Percentiles rank a stretch among this genome's conserved stretches.
These are phyloP conservation scores for Mustelus asterias DNA, from an alignment of 2,113 vertebrate genomes.

Conservation along the genomic window DNA sequence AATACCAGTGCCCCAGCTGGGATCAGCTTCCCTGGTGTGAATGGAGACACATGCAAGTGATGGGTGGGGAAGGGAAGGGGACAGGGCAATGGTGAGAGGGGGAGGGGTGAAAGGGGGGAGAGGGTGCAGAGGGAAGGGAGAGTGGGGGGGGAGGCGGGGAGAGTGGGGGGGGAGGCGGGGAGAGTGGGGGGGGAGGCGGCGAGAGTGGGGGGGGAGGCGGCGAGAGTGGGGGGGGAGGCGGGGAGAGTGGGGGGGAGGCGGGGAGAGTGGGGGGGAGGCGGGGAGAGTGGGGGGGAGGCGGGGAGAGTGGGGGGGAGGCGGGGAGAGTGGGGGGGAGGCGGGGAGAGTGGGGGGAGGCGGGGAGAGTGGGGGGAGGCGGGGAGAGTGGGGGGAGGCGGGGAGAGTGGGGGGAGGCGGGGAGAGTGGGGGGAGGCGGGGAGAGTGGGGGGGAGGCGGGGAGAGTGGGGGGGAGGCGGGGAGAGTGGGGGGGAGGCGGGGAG, in stretches of 20 bases:
- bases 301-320: fast-evolving
- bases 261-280: not conserved
- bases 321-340: no score
- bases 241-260: not conserved
- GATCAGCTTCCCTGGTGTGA: not conserved
- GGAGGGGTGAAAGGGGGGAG: not conserved
- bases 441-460: not conserved
- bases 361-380: not conserved
- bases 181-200: not conserved
- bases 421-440: not conserved
- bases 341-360: not conserved
- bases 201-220: not conserved
- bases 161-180: not conserved
- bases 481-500: not conserved
- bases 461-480: not conserved
- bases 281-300: not conserved
- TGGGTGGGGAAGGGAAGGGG: not conserved
- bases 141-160: not conserved
- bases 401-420: no score
- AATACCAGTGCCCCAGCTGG: not conserved
- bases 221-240: no score
- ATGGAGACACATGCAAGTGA: not conserved
- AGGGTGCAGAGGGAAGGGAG: not conserved
- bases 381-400: no score
- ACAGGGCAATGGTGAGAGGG: not conserved